These are phyloP conservation scores for Drosophila sturtevanti DNA, from an alignment of 1,140 invertebrate species.

Conservation along the genomic window DNA sequence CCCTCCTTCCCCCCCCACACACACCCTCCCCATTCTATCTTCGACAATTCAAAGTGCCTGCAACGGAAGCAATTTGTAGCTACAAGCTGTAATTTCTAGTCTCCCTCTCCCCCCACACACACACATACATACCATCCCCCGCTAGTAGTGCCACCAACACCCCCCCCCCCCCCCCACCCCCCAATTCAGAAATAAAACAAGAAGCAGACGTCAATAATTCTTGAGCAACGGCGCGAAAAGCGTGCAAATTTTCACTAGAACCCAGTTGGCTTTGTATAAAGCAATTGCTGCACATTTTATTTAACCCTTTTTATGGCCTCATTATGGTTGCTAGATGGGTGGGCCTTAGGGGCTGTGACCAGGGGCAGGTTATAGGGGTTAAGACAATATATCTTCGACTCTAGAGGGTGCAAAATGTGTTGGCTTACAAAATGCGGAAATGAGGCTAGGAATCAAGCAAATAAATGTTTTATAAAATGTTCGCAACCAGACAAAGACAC, in stretches of 20 bases:
- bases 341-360: slow-evolving; percentile 11
- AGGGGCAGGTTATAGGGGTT: slow-evolving; percentile 23
- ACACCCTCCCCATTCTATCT: neutral
- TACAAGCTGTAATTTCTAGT: slow-evolving; percentile 76
- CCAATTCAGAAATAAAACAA: slow-evolving; percentile 55
- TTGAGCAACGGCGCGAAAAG: slow-evolving; percentile 74
- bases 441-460: slow-evolving; percentile 80
- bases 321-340: slow-evolving; percentile 52
- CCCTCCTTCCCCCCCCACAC: neutral
- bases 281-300: slow-evolving; percentile 81
- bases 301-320: slow-evolving; percentile 81
- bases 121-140: too few species aligned
- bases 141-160: too few species aligned
- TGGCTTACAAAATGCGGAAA: slow-evolving; percentile 56
- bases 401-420: slow-evolving; percentile 53
- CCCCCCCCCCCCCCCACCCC: slow-evolving; percentile 11
- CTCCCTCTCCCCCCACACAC: neutral
- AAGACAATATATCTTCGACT: slow-evolving; percentile 63
- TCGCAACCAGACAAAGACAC: slow-evolving; percentile 57
- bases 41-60: slow-evolving; percentile 57
- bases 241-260: slow-evolving; percentile 71
- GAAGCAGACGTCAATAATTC: slow-evolving; percentile 66
- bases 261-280: slow-evolving; percentile 53
- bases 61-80: slow-evolving; percentile 82
- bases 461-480: slow-evolving; percentile 81